Evolutionary conservation across 2,797 vertebrate genomes (phyloP), one percentile per base, ranked within the genome.

Genomic region (Tragopan temminckii): DNA sequence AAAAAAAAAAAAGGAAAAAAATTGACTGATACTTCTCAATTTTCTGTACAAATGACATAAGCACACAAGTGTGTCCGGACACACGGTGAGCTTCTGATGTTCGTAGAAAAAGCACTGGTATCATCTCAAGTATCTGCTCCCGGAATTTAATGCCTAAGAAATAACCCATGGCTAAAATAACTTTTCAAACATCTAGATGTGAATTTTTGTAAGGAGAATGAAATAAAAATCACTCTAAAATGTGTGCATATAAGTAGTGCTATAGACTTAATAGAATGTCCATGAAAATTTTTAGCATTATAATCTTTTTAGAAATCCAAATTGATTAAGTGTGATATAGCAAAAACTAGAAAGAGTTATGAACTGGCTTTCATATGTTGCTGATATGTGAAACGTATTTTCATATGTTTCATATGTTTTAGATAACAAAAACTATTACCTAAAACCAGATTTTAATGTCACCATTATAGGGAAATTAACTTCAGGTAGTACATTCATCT

Each of bases 301-400:
- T 2, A 3, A 38, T 13, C 17, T 3, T 3, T 1, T 36, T 16
- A 88, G 43, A 88, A 61, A 83, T 9, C 13, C 46, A 80, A n/a
- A 20, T 13, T 48, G 15, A 15, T 6, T 58, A 84, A 70, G 7
- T 0, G 1, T 1, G 19, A 36, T 11, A 8, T 13, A 42, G 36
- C 38, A n/a, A 63, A 71, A 82, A 66, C 5, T 5, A 55, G 29
- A 20, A 83, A 33, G 25, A 52, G 43, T 58, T 78, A 17, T 36
- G 16, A 19, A 23, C 4, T 38, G 43, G 40, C 67, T 31, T 38
- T 69, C 36, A 15, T 15, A 61, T 31, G 43, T 5, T 43, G 17
- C 18, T 43, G 42, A 43, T 43, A 43, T 18, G 42, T 43, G 17
- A 19, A 43, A 43, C 8, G 18, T 18, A 18, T 19, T 8, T 9